Conservation (phyloP, 2,113 vertebrate genomes). For the Prunella fulvescens region DNA sequence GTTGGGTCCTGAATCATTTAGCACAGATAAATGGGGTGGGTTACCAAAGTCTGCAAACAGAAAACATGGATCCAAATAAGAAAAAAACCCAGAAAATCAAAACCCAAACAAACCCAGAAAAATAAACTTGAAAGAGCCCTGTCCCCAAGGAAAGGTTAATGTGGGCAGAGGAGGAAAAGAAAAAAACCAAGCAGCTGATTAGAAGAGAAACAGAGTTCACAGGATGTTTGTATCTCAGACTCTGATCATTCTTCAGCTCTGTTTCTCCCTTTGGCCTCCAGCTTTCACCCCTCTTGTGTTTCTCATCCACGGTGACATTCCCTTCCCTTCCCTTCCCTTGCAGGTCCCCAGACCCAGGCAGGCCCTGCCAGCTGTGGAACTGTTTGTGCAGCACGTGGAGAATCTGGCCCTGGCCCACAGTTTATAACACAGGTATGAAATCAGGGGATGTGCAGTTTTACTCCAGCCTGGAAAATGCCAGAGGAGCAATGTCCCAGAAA, state of each 20-base stretch:
- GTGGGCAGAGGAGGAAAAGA: not conserved
- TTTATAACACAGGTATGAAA: not conserved
- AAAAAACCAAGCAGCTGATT: not conserved
- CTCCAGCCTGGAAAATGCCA: not conserved
- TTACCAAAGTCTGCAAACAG: not conserved
- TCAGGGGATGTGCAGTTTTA: not conserved
- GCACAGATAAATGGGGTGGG: not conserved
- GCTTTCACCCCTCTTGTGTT: not conserved
- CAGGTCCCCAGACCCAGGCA: not conserved
- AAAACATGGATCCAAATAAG: not conserved
- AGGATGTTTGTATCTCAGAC: not conserved
- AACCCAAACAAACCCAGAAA: not conserved
- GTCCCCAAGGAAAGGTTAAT: not conserved
- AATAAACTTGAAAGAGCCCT: not conserved
- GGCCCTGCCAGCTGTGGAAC: not conserved
- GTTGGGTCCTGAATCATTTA: not conserved
- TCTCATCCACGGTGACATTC: not conserved
- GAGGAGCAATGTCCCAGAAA: not conserved
- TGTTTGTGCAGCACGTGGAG: accelerated
- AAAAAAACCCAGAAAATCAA: not conserved
- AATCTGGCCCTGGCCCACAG: not conserved
- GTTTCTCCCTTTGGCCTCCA: not conserved
- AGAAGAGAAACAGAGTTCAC: not conserved
- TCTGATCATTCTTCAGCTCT: not conserved
- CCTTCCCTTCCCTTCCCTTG: not conserved